Evolutionary conservation across 2,797 vertebrate species (phyloP).

Genomic region (Arrhamphus sclerolepis): DNA sequence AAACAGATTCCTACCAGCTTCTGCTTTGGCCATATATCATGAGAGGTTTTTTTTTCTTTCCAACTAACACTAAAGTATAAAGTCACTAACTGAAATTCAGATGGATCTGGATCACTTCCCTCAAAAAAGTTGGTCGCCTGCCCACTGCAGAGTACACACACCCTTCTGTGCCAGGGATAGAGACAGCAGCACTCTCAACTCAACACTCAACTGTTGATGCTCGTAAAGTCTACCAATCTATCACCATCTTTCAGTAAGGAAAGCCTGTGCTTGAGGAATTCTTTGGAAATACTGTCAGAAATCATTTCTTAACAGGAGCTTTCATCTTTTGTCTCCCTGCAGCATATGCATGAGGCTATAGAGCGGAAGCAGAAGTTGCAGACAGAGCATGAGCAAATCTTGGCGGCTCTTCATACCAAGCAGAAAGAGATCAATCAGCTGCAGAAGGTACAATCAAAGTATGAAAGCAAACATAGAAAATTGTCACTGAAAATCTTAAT

Average conservation of each 20-base stretch:
- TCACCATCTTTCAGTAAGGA: neutral
- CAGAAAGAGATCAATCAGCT: conserved; percentile 93
- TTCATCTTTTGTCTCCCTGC: conserved; percentile 24
- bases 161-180: neutral
- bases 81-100: conserved; percentile 5
- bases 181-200: conserved; percentile 2
- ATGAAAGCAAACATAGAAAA: conserved; percentile 3
- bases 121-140: neutral
- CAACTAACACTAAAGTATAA: conserved; percentile 1
- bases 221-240: neutral
- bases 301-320: conserved; percentile 20
- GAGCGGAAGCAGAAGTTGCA: conserved; percentile 92
- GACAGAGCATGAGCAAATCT: conserved; percentile 92
- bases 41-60: neutral
- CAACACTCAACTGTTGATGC: neutral
- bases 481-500: neutral
- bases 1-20: neutral
- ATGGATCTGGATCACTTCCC: neutral
- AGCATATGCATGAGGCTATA: conserved; percentile 93
- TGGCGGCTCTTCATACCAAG: conserved; percentile 90
- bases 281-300: conserved; percentile 21
- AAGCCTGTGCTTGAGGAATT: conserved; percentile 2
- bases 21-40: conserved; percentile 5
- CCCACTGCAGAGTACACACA: conserved; percentile 9
- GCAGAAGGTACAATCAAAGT: conserved; percentile 84